Base-by-base conservation (phyloP, 92 coral and sea anemone genomes). In the Paragorgia papillata region DNA sequence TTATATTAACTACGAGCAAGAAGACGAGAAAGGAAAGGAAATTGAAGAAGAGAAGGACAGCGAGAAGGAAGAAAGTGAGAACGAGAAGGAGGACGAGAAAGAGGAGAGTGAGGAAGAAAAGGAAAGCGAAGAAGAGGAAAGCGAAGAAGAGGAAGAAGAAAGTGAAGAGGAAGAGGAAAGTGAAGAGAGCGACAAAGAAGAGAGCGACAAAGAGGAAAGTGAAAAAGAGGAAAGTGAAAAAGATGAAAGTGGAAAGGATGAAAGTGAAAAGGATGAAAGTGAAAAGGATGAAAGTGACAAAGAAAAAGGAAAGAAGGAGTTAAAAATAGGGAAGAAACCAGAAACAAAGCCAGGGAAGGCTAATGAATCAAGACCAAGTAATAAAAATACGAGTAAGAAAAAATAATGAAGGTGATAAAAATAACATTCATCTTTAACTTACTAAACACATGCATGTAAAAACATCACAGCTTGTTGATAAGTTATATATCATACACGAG, bases 1-100 rank as follows among this genome's bases (percentile, higher is more conserved):
- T 15, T 46, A 46, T 15, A 46, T 46, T 46, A 46, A 15, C n/a
- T 46, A 46, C 46, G 96, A 85, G 20, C 83, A 79, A n/a, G 75
- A 53, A 31, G 84, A 83, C 0, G 92, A 90, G 0, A 90, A 92
- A 0, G 91, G 86, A 1, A 92, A 90, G 0, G 97, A 90, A 0
- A 90, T 81, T 0, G 92, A 86, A 12, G 91, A 91, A 0, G 96
- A 90, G 0, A 85, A 85, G 0, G 88, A 88, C 0, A 87, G 85
- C 9, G 92, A 88, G 9, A 92, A 92, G 8, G 91, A 81, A 26
- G 87, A 88, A 9, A 60, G 65, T 35, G 80, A 57, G 14, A 57
- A 71, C 1, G 34, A 31, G 28, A 32, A 31, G 3, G 34, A 30
- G 15, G 62, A 56, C 9, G 37, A 28, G 8, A 54, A 53, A 32